Evolutionary conservation across 2,888 invertebrate genomes (phyloP).

Genomic region (Dicyrtoma fusca): DNA sequence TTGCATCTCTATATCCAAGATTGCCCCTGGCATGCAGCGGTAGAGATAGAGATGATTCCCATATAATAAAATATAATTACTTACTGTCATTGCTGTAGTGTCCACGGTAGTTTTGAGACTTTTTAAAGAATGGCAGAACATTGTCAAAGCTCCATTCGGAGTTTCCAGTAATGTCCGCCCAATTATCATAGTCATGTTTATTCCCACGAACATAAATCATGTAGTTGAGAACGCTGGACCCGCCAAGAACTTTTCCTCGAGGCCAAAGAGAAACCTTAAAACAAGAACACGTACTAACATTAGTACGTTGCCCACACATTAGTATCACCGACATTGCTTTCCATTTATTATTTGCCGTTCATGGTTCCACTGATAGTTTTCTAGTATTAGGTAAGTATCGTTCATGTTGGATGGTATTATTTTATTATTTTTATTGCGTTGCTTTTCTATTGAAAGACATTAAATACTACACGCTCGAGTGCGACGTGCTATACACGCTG

Average conservation of each 20-base stretch:
- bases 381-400: not conserved
- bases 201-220: conserved; percentile 50
- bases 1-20: no score
- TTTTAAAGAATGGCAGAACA: conserved; percentile 49
- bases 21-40: no score
- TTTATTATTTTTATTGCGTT: no score
- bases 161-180: conserved; percentile 48
- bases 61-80: no score
- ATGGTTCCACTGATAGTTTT: not conserved
- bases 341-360: not conserved
- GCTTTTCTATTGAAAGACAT: no score
- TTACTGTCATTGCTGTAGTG: conserved; percentile 41
- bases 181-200: conserved; percentile 42
- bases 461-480: no score
- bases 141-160: conserved; percentile 47
- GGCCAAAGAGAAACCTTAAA: conserved; percentile 42
- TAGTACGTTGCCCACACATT: not conserved
- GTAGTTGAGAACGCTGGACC: conserved; percentile 38
- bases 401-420: not conserved
- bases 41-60: no score
- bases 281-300: not conserved
- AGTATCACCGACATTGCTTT: not conserved
- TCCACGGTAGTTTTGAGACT: conserved; percentile 46
- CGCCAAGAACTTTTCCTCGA: conserved; percentile 38
- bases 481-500: no score